phyloP scores from a whole-genome alignment of 2,113 vertebrate genomes.

The Plecotus auritus region DNA sequence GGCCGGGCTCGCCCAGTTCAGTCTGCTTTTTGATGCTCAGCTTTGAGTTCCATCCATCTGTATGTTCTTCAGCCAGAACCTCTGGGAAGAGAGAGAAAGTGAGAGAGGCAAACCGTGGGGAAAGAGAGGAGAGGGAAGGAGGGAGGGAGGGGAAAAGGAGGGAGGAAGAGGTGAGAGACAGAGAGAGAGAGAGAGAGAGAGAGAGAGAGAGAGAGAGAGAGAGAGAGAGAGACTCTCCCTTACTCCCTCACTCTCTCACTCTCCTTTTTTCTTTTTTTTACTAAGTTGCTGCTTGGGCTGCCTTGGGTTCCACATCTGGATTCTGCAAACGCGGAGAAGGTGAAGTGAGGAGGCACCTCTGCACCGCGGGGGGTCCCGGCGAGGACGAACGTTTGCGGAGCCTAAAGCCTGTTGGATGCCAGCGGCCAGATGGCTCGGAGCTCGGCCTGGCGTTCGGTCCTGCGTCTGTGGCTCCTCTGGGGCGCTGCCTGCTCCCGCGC shows the following conservation, averaged over 20 bases:
- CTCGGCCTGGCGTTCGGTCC: conserved; percentile 70
- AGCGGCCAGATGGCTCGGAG: conserved; percentile 79
- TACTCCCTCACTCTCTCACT: conserved; percentile 29
- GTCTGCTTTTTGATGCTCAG: conserved; percentile 75
- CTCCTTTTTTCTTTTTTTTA: neutral
- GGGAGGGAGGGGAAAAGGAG: neutral
- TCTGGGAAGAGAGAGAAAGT: conserved; percentile 64
- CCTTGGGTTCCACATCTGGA: conserved; percentile 80
- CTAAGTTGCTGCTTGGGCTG: conserved; percentile 66
- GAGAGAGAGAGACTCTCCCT: neutral
- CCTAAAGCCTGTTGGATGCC: conserved; percentile 71
- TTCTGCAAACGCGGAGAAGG: conserved; percentile 71
- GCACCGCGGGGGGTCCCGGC: conserved; percentile 67
- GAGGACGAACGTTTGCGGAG: conserved; percentile 65
- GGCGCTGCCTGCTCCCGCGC: conserved; percentile 72
- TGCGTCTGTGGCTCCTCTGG: conserved; percentile 76
- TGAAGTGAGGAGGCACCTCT: conserved; percentile 74
- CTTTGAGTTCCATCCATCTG: conserved; percentile 75
- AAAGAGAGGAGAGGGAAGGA: neutral
- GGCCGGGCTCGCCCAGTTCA: conserved; percentile 69
- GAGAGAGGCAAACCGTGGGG: neutral
- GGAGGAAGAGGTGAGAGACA: neutral
- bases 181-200: neutral
- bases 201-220: neutral
- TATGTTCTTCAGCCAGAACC: conserved; percentile 75